Evolutionary conservation across 2,113 vertebrate species (phyloP).

Genomic region (Gymnobelideus leadbeateri): DNA sequence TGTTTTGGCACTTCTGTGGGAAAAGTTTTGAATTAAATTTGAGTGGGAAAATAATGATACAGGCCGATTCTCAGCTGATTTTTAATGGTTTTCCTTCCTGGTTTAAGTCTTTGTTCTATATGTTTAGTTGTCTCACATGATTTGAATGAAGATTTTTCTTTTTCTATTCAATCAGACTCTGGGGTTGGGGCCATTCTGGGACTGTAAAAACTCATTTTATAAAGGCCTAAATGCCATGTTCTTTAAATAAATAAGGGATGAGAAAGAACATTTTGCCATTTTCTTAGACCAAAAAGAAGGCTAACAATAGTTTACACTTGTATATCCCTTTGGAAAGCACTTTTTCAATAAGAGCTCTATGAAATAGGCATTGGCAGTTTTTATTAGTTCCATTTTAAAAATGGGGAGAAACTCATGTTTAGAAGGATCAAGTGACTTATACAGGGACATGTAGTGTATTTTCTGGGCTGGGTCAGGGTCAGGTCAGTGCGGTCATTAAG

Average conservation of each 20-base stretch:
- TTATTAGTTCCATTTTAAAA: neutral
- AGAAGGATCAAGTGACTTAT: neutral
- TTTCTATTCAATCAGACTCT: neutral
- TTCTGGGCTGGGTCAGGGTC: neutral
- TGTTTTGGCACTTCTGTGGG: too few species aligned
- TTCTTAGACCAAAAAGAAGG: too few species aligned
- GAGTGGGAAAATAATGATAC: neutral
- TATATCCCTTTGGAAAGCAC: too few species aligned
- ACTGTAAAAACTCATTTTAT: neutral
- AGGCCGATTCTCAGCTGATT: neutral
- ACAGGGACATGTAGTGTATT: neutral
- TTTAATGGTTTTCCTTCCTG: neutral
- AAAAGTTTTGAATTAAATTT: too few species aligned
- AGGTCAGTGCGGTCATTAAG: neutral
- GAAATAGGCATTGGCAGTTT: neutral
- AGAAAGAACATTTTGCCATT: neutral
- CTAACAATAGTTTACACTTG: neutral
- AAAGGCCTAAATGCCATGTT: neutral
- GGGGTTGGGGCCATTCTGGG: neutral
- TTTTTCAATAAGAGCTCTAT: neutral
- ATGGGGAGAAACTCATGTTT: neutral
- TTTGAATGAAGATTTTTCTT: neutral
- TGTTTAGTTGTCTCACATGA: neutral
- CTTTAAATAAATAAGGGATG: slow-evolving; percentile 3
- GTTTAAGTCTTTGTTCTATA: slow-evolving; percentile 7